phyloP scores from a whole-genome alignment of 2,888 invertebrate genomes.

The Cactoblastis cactorum region DNA sequence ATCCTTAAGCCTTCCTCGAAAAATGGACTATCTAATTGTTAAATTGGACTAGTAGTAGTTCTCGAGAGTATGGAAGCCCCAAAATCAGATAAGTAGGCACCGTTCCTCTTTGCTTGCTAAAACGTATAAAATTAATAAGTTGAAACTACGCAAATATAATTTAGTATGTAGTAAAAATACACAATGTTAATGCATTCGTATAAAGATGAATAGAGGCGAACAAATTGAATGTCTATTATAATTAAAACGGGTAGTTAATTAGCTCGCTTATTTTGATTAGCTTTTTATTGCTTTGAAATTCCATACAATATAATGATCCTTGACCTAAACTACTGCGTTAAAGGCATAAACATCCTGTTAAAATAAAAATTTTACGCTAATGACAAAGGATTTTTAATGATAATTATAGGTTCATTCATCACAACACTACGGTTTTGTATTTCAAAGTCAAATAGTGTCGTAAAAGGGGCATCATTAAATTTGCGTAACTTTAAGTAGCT shows the following conservation, averaged over 20 bases:
- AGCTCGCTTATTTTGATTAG: neutral
- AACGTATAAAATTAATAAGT: no score
- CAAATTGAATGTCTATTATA: neutral
- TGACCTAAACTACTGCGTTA: conserved; percentile 9
- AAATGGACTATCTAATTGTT: no score
- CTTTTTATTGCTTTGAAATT: neutral
- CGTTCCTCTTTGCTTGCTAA: no score
- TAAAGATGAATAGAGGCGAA: no score
- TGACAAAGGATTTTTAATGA: neutral
- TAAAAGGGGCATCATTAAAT: no score
- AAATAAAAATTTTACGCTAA: neutral
- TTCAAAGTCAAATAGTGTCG: neutral
- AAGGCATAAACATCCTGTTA: neutral
- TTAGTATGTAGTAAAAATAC: no score
- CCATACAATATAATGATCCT: conserved; percentile 3
- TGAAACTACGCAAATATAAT: no score
- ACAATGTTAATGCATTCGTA: neutral
- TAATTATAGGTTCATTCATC: neutral
- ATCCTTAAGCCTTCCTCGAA: no score
- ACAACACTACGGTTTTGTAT: neutral
- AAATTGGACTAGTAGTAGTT: no score
- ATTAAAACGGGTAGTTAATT: neutral
- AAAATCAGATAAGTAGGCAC: no score
- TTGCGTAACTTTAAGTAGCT: no score
- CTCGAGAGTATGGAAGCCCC: no score